Conservation (phyloP, 2,888 invertebrate genomes). For the Oxystoma pomonae region DNA sequence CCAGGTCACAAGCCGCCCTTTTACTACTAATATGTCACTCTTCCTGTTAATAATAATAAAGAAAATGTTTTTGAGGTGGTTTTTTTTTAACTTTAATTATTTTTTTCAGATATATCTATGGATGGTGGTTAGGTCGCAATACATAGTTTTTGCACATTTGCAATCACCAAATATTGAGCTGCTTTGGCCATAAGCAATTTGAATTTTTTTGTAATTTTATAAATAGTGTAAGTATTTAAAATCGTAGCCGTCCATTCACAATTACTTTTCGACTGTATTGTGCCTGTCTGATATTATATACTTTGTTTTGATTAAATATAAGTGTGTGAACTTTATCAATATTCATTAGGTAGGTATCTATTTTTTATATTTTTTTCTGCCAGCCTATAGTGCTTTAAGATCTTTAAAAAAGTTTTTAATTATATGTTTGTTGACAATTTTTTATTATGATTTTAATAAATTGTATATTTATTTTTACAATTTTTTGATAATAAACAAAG, state of each 20-base stretch:
- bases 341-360: no score
- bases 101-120: conserved; percentile 77
- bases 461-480: no score
- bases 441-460: not conserved
- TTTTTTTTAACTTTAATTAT: not conserved
- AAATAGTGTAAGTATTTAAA: not conserved
- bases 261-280: not conserved
- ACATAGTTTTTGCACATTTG: conserved; percentile 72
- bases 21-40: no score
- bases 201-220: not conserved
- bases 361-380: no score
- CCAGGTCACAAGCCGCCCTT: no score
- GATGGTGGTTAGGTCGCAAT: conserved; percentile 81
- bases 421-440: not conserved
- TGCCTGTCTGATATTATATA: no score
- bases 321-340: no score
- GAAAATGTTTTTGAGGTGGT: not conserved
- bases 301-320: not conserved
- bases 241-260: conserved; percentile 21
- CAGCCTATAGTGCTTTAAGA: no score
- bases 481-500: not conserved
- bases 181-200: conserved; percentile 54
- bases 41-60: no score
- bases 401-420: not conserved
- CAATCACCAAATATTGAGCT: conserved; percentile 87